phyloP scores from a whole-genome alignment of 2,797 vertebrate species.

The Chelon auratus region DNA sequence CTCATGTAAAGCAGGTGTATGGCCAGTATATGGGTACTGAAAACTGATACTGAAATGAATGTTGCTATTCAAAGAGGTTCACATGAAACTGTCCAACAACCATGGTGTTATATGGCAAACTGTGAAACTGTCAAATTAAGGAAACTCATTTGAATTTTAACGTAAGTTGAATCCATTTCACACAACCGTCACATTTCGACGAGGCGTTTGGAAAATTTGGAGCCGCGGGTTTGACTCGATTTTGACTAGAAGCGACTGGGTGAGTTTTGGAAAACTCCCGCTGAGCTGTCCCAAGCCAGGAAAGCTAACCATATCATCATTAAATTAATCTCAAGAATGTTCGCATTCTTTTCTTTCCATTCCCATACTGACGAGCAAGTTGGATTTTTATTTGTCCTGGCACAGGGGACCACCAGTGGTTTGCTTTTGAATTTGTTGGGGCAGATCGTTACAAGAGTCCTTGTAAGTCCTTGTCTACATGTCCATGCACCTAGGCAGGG shows the following conservation, averaged over 20 bases:
- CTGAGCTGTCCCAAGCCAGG: background rate
- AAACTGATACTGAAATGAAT: slow-evolving; percentile 19
- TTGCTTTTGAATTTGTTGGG: background rate
- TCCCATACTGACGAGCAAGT: background rate
- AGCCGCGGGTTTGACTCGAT: background rate
- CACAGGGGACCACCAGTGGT: background rate
- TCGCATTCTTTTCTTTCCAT: background rate
- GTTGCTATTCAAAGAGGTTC: background rate
- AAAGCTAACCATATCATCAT: background rate
- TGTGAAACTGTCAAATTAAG: background rate
- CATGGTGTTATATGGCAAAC: no score
- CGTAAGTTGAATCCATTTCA: no score
- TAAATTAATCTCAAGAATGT: background rate
- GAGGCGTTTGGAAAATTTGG: no score
- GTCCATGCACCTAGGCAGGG: background rate
- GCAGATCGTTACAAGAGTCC: background rate
- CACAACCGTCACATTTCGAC: no score
- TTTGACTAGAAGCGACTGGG: background rate
- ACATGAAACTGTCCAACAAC: background rate
- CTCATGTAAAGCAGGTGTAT: background rate
- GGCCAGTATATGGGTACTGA: background rate
- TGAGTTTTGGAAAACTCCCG: background rate
- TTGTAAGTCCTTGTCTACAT: no score
- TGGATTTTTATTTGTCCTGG: background rate
- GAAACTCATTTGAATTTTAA: background rate